Base-by-base conservation (phyloP, 2,888 invertebrate genomes). In the Germaria angustata region DNA sequence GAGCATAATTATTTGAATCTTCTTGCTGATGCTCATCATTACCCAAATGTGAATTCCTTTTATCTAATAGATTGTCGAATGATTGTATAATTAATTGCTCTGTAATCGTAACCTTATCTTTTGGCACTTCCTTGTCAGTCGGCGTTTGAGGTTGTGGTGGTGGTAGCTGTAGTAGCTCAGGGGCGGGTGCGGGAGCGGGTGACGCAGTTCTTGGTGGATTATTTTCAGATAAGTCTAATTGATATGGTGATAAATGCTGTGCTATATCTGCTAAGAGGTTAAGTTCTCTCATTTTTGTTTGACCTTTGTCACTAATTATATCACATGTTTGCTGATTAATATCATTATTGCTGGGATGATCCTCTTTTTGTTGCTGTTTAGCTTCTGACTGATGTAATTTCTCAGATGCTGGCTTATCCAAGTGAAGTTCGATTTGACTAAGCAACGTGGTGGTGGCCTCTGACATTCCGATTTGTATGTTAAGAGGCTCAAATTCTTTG, bases 251-350 rank as follows among this genome's bases (percentile, higher is more conserved):
- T 71, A 82, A 66, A 75, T 65, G 69, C 46, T 79, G 69, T 7
- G 79, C 79, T 34, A 76, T 79, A 53, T 71, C 75, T 20, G 71
- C 79, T 75, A 82, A 75, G 32, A 82, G 66, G 49, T 65, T 79
- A 20, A 59, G 53, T 49, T 82, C 82, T 22, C 53, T 39, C 53
- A 66, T 46, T 82, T 75, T 69, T 57, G 41, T 41, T 77, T 13
- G 61, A 53, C 24, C 13, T 46, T 41, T 72, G 9, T 59, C 51
- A 36, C 20, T 36, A 46, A 2, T 69, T 46, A 32, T 55, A 71
- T 71, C 65, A 71, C 44, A 59, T 53, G 49, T 41, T 61, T 51
- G 65, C 49, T 57, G 39, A 36, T 39, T 57, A 53, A 15, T 36
- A 34, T 51, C 32, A 22, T 36, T 44, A 2, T 24, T 44, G 3